Base-by-base conservation (phyloP, 2,888 invertebrate genomes). In the Plebejus melissa region DNA sequence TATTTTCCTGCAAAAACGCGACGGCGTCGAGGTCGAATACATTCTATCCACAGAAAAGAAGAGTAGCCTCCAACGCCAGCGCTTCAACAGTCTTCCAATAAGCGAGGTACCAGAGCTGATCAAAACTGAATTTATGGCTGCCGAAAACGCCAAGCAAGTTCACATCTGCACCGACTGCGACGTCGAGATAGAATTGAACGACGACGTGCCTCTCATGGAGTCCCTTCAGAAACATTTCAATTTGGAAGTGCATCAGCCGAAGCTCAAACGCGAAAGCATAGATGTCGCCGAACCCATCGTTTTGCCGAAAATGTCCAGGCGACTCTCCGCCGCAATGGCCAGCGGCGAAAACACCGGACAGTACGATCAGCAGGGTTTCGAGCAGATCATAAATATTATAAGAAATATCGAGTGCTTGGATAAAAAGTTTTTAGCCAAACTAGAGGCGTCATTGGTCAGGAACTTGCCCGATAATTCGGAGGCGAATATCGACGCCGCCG, bases 1-100 rank as follows among this genome's bases (percentile, higher is more conserved):
- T 57, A 88, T 91, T 22, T 91, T 87, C 79, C 80, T 87, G 7
- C 87, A 87, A 77, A 88, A 86, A 77, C 86, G 92, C 2, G 93
- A 93, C 1, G 82, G 83, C 3, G 89, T 91, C 0, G 90, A 92
- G 77, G 93, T 93, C 0, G 93, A 93, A 78, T 93, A 92, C 78
- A 92, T 93, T 54, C 91, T 92, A 78, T 91, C 93, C 0, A 93
- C 93, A 2, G 93, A 92, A 78, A 93, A 93, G 80, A 93, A 92
- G 72, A 91, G 90, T 78, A 89, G 86, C 75, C 77, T 93, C 9
- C 93, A 93, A 41, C 78, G 93, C 36, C 93, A 93, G 79, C 83
- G 93, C 3, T 93, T 93, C 76, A 93, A 93, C 79, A 93, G 93
- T 79, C 82, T 93, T 22, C 93, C 92, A 4, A 89, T 93, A 0